Evolutionary conservation across 1,140 invertebrate genomes (phyloP).

Genomic region (Leptinotarsa lineolata): DNA sequence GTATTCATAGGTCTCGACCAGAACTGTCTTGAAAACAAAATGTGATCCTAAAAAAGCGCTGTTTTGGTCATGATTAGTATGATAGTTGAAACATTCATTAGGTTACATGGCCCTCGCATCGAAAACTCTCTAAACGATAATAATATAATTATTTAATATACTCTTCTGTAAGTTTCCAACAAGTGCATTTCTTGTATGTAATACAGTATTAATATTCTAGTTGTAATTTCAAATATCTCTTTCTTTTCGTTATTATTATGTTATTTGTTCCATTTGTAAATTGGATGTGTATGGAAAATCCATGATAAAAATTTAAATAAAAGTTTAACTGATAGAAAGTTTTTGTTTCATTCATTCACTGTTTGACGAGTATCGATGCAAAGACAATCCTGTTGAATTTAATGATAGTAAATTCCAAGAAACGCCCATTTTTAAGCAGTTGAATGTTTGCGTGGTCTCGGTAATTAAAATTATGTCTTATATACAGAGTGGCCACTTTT

Average conservation of each 20-base stretch:
- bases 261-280: constrained; percentile 37
- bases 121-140: constrained; percentile 45
- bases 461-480: too few species aligned
- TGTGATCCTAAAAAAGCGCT: constrained; percentile 32
- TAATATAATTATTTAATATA: constrained; percentile 53
- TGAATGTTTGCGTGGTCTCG: too few species aligned
- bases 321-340: constrained; percentile 26
- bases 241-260: constrained; percentile 32
- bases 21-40: constrained; percentile 35
- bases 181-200: constrained; percentile 88
- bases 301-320: constrained; percentile 32
- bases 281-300: constrained; percentile 38
- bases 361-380: too few species aligned
- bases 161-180: constrained; percentile 85
- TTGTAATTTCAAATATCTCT: constrained; percentile 38
- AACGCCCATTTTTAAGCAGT: too few species aligned
- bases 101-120: constrained; percentile 41
- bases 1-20: constrained; percentile 41
- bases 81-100: constrained; percentile 24
- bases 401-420: too few species aligned
- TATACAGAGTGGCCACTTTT: too few species aligned
- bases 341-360: too few species aligned
- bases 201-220: constrained; percentile 77
- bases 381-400: too few species aligned
- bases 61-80: constrained; percentile 39